A percentile compares a stretch with the other conserved stretches of the same genome.
phyloP scores from a whole-genome alignment of 2,797 vertebrate genomes.

The Fundulus diaphanus region DNA sequence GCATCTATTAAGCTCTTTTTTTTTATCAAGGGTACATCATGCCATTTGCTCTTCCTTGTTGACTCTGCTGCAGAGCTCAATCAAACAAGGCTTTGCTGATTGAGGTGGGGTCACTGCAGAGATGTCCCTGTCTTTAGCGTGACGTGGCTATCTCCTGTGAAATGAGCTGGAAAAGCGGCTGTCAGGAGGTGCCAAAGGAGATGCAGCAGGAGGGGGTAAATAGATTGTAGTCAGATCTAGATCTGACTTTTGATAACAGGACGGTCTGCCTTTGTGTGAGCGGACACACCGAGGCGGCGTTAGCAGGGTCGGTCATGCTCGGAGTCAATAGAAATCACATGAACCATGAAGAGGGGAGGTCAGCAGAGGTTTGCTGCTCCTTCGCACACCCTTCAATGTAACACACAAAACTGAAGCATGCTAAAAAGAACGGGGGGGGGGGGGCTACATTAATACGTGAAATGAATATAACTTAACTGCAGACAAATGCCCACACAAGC shows the following conservation, averaged over 20 bases:
- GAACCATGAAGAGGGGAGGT: slow-evolving; percentile 72
- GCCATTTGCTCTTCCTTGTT: slow-evolving; percentile 53
- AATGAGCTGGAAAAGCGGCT: slow-evolving; percentile 78
- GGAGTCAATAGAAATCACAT: slow-evolving; percentile 62
- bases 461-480: slow-evolving; percentile 23
- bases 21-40: slow-evolving; percentile 54
- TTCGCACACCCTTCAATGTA: slow-evolving; percentile 12
- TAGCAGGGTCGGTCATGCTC: slow-evolving; percentile 70
- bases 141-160: slow-evolving; percentile 64
- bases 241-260: slow-evolving; percentile 76
- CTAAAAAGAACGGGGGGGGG: too few relatives aligned
- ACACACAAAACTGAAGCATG: slow-evolving; percentile 40
- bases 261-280: slow-evolving; percentile 61
- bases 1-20: slow-evolving; percentile 40
- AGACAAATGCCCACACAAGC: background rate
- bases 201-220: slow-evolving; percentile 49
- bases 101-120: slow-evolving; percentile 50
- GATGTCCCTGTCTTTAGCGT: slow-evolving; percentile 33
- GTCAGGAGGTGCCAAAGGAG: slow-evolving; percentile 65
- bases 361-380: slow-evolving; percentile 49
- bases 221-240: slow-evolving; percentile 69
- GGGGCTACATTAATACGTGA: slow-evolving; percentile 29
- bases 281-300: slow-evolving; percentile 64
- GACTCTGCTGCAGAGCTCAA: slow-evolving; percentile 51
- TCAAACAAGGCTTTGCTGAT: slow-evolving; percentile 67